Evolutionary conservation across 2,113 vertebrate genomes (phyloP).

Genomic region (Piprites chloris): DNA sequence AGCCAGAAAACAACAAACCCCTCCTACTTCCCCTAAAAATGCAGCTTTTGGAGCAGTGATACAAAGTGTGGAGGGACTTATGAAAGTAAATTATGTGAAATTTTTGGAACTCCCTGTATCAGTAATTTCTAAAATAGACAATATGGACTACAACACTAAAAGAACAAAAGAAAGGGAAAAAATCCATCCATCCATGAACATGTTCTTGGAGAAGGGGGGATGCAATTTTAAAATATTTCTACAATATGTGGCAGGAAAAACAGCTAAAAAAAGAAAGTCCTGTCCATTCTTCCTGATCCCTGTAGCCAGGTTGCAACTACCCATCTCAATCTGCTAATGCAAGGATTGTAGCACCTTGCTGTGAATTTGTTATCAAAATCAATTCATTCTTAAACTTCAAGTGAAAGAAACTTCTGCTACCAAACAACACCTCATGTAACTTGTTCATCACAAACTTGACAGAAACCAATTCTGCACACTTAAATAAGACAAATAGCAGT

Average conservation of each 20-base stretch:
- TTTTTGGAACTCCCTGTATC: background rate
- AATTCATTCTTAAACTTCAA: background rate
- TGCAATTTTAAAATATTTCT: background rate
- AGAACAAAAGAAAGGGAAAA: background rate
- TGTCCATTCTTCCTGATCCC: background rate
- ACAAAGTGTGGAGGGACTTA: background rate
- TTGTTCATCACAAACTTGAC: background rate
- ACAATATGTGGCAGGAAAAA: background rate
- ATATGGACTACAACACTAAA: background rate
- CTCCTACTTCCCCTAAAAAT: background rate
- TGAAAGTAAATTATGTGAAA: background rate
- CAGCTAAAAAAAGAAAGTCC: background rate
- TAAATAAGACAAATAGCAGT: background rate
- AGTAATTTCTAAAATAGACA: background rate
- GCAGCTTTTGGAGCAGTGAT: background rate
- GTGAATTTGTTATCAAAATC: background rate
- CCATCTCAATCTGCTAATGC: background rate
- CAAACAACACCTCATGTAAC: background rate
- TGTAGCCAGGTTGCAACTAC: background rate
- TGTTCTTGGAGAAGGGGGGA: background rate
- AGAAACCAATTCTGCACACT: background rate
- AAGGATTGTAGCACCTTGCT: background rate
- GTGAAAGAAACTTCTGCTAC: background rate
- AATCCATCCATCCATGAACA: background rate
- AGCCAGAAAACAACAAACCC: background rate